Percentiles rank a stretch among this genome's conserved stretches.
Evolutionary conservation across 2,888 invertebrate genomes (phyloP).

Genomic region (Deilephila elpenor): DNA sequence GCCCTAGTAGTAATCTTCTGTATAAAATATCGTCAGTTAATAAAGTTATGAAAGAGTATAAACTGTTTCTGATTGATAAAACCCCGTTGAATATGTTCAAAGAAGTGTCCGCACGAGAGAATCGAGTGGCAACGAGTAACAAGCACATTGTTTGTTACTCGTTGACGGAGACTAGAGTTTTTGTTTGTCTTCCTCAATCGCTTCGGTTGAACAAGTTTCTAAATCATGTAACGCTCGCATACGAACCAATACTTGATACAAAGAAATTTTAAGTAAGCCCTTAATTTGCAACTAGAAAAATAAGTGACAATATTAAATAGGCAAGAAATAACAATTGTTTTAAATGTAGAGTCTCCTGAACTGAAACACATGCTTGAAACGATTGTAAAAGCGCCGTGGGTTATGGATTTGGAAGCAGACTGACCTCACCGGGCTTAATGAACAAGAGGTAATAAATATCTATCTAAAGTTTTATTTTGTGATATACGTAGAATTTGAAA

Average conservation of each 20-base stretch:
- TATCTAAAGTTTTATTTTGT: too few relatives aligned
- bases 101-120: conserved; percentile 1
- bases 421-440: too few relatives aligned
- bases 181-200: conserved; percentile 19
- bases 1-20: too few relatives aligned
- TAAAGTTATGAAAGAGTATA: background rate
- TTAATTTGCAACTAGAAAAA: background rate
- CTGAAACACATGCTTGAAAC: too few relatives aligned
- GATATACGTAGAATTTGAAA: too few relatives aligned
- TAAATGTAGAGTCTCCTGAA: too few relatives aligned
- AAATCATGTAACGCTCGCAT: background rate
- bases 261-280: background rate
- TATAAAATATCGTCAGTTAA: background rate
- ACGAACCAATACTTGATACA: background rate
- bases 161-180: background rate
- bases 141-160: conserved; percentile 21
- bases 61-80: background rate
- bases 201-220: conserved; percentile 13
- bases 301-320: too few relatives aligned
- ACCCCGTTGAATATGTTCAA: conserved; percentile 16
- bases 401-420: too few relatives aligned
- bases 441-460: too few relatives aligned
- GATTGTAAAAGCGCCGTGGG: too few relatives aligned
- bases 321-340: too few relatives aligned
- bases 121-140: conserved; percentile 1